These are phyloP conservation scores for Myiozetetes cayanensis DNA, from an alignment of 2,113 vertebrate genomes.

Conservation along the genomic window DNA sequence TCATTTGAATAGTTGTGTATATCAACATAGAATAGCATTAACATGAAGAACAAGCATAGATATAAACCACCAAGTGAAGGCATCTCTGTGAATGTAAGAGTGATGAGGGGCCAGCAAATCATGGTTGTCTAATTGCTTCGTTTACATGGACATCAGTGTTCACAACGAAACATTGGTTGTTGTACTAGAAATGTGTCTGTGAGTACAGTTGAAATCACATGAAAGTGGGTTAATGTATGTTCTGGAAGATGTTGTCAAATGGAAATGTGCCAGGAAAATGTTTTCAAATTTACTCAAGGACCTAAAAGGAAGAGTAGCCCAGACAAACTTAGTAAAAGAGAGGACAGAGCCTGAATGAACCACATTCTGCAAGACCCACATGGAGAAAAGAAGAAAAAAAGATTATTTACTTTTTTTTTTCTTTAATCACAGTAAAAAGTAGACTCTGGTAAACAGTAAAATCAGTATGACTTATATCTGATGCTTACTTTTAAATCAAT, in stretches of 20 bases:
- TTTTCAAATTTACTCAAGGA: not conserved
- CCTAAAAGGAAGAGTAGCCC: not conserved
- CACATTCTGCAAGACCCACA: not conserved
- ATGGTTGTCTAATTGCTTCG: not conserved
- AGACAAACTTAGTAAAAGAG: not conserved
- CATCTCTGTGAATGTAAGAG: not conserved
- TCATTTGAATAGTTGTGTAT: not conserved
- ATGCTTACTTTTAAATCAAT: not conserved
- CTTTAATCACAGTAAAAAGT: not conserved
- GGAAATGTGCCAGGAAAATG: not conserved
- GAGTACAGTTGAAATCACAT: not conserved
- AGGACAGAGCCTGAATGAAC: not conserved
- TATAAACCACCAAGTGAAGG: not conserved
- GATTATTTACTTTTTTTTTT: not conserved
- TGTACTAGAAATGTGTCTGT: not conserved
- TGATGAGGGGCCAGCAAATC: not conserved
- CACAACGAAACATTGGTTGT: not conserved
- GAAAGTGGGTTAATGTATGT: not conserved
- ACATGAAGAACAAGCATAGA: not conserved
- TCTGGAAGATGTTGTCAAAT: not conserved
- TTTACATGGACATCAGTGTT: not conserved
- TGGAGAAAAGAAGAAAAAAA: not conserved
- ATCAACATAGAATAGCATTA: not conserved
- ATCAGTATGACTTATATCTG: not conserved
- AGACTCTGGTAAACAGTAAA: not conserved